Evolutionary conservation across 2,797 vertebrate genomes (phyloP), one percentile per base, ranked within the genome.

Genomic region (Muraenolepis orangiensis): DNA sequence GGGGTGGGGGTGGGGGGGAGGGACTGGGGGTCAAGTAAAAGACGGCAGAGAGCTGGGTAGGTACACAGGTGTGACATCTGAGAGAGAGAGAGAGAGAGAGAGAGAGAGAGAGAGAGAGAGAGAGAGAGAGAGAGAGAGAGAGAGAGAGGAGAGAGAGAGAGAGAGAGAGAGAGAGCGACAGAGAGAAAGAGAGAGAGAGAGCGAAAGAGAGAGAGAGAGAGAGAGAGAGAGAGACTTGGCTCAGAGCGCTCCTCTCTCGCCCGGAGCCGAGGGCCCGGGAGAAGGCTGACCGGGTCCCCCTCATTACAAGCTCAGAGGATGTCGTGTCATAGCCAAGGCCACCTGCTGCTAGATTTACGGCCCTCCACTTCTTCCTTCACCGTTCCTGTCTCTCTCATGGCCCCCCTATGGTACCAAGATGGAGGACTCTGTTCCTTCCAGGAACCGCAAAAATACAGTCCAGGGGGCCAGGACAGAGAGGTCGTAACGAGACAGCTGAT

Each of bases 311-410:
- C 83, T 72, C 51, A 80, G 79, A 77, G 80, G 84, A 87, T 88
- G 88, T 88, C 87, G 90, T 88, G 90, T 92, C 88, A 90, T 18
- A 85, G 72, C 81, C 91, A 91, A 93, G 89, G 90, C 87, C 89
- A 83, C 77, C 31, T 81, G 84, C 75, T 77, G 72, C 80, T 20
- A 82, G 87, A 92, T 91, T 85, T 88, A 91, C 85, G 81, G 72
- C 88, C 79, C 84, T 40, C 74, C 78, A 82, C 82, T 77, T 51
- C 83, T 74, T 80, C 87, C 86, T 87, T 88, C 89, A 87, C 79
- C 80, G 83, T 85, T 87, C 78, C 82, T 76, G 87, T 85, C 84
- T 88, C 85, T 88, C 85, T 89, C 86, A 89, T 73, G 74, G 84
- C 74, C 77, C 82, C 36, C n/a, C 61, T n/a, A n/a, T n/a, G 32